phyloP scores from a whole-genome alignment of 37 sponge, comb jelly and placozoan genomes.

The Cliona cf. orientalis region DNA sequence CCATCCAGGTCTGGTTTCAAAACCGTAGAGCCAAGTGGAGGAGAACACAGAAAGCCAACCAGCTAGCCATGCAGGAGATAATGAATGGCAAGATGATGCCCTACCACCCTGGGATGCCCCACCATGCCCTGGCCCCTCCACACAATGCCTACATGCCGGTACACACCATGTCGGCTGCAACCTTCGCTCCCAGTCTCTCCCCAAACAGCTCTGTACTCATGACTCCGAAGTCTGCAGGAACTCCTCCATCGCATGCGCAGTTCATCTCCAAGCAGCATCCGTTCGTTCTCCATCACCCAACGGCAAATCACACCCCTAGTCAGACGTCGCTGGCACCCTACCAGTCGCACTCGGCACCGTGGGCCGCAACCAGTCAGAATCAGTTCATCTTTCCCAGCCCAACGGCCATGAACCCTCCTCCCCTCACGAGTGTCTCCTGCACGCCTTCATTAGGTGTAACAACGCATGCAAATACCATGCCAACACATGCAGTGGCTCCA shows the following conservation, averaged over 20 bases:
- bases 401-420: constrained; percentile 47
- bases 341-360: constrained; percentile 36
- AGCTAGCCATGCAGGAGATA: constrained; percentile 76
- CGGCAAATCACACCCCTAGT: constrained; percentile 35
- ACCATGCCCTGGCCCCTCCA: constrained; percentile 51
- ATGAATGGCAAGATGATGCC: constrained; percentile 70
- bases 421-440: constrained; percentile 36
- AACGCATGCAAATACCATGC: background rate
- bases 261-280: constrained; percentile 26
- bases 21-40: constrained; percentile 88
- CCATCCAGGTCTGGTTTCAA: constrained; percentile 84
- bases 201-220: constrained; percentile 81
- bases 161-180: constrained; percentile 21
- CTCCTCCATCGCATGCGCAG: constrained; percentile 37
- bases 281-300: constrained; percentile 66
- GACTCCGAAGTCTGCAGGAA: constrained; percentile 84
- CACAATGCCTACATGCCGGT: constrained; percentile 62
- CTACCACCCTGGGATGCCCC: constrained; percentile 48
- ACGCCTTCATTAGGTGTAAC: constrained; percentile 13
- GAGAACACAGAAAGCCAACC: constrained; percentile 84
- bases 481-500: background rate
- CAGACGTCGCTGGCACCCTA: constrained; percentile 12
- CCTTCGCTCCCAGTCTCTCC: constrained; percentile 52
- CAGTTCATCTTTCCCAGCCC: constrained; percentile 82
- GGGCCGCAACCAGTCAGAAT: constrained; percentile 73